Base-by-base conservation (phyloP, 1,140 invertebrate genomes). In the Hyposmocoma kahamanoa region DNA sequence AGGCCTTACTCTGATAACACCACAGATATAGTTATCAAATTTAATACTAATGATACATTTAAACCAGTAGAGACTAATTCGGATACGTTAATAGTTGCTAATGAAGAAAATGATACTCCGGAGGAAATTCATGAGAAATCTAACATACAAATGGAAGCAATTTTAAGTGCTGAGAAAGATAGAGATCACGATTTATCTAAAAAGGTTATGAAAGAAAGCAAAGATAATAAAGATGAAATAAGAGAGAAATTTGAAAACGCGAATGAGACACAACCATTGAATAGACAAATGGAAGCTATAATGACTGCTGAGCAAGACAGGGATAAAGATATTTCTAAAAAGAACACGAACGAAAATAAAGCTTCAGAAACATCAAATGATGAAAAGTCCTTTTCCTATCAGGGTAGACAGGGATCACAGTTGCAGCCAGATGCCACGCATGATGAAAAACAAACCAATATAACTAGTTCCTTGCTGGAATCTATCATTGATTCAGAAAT, bases 401-500 rank as follows among this genome's bases (percentile, higher is more conserved):
- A n/a, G n/a, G n/a, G n/a, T n/a, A n/a, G n/a, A n/a, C n/a, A n/a
- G n/a, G n/a, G n/a, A n/a, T n/a, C n/a, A n/a, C n/a, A n/a, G n/a
- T n/a, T n/a, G n/a, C n/a, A n/a, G n/a, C n/a, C n/a, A n/a, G n/a
- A n/a, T 13, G 60, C 65, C 1, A 63, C 64, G 21, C 62, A 59
- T n/a, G 57, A 72, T 11, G 75, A 79, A 38, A 78, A 83, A 55
- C 72, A 82, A 56, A 50, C 74, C 49, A 85, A 85, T 70, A 78
- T 78, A 76, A 82, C 82, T 67, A 79, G 71, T 43, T 59, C 79
- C 22, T 47, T 81, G 15, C 39, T 85, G 54, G 78, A 85, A 17
- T 67, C 79, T 20, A 78, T 85, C 50, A 83, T 85, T 34, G 72
- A 83, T 53, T 80, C 82, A 0, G 82, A 85, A 60, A 80, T 78